Conservation (phyloP, 2,113 vertebrate species). For the Phalacrocorax aristotelis region DNA sequence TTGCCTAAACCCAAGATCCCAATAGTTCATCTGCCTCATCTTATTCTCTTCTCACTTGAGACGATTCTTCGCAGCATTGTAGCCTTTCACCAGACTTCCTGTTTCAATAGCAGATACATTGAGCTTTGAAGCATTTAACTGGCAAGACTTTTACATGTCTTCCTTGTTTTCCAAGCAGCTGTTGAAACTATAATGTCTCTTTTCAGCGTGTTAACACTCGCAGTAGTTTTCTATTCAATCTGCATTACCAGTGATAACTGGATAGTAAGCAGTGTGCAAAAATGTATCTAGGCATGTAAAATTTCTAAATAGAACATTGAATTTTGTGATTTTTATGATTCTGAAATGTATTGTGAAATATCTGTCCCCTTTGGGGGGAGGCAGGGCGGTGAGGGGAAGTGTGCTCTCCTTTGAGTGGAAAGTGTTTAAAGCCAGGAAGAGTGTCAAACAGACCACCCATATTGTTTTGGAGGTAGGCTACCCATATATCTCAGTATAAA, state of each 20-base stretch:
- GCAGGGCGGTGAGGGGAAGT: neutral
- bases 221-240: neutral
- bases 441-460: neutral
- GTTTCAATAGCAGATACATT: neutral
- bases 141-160: neutral
- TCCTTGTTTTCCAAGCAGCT: neutral
- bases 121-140: neutral
- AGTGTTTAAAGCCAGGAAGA: neutral
- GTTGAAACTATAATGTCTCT: neutral
- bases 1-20: neutral
- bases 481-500: neutral
- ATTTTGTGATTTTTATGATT: neutral
- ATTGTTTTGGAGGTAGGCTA: neutral
- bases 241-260: neutral
- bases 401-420: neutral
- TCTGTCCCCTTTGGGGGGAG: neutral
- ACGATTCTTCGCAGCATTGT: neutral
- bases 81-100: neutral
- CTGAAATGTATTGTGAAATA: neutral
- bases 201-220: neutral
- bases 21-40: fast-evolving
- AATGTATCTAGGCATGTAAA: neutral
- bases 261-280: neutral
- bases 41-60: neutral
- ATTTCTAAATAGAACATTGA: neutral